phyloP scores from a whole-genome alignment of 1,140 invertebrate genomes.

The Formica selysi region DNA sequence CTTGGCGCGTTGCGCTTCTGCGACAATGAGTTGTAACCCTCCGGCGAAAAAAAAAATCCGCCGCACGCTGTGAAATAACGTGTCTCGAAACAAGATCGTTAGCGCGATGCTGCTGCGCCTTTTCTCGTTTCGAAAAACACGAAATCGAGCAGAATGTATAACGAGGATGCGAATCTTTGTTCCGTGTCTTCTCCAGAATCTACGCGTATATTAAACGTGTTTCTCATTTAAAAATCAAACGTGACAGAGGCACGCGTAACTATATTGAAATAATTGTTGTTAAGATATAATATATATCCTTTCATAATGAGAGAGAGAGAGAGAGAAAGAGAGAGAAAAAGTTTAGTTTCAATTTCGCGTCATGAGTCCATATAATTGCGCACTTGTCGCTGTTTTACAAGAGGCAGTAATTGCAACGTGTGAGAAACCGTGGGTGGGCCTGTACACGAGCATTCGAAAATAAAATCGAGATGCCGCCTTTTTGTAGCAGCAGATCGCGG shows the following conservation, averaged over 20 bases:
- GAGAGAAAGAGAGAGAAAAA: neutral
- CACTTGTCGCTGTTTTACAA: constrained; percentile 58
- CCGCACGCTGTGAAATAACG: constrained; percentile 20
- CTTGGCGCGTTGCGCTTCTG: constrained; percentile 43
- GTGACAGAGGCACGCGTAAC: no score
- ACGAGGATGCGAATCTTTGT: constrained; percentile 3
- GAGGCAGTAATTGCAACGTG: constrained; percentile 58
- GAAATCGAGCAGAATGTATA: neutral
- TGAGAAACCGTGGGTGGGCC: constrained; percentile 70
- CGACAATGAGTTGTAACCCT: constrained; percentile 26
- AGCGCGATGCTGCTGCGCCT: neutral
- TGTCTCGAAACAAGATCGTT: constrained; percentile 50
- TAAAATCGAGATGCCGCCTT: constrained; percentile 60
- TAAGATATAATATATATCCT: neutral
- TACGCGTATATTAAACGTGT: neutral
- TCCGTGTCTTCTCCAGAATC: neutral
- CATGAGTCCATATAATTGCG: constrained; percentile 43
- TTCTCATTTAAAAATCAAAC: neutral
- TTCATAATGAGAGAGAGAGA: neutral
- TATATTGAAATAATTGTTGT: neutral
- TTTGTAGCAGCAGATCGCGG: constrained; percentile 68
- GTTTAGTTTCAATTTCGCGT: constrained; percentile 59
- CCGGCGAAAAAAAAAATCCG: constrained; percentile 18
- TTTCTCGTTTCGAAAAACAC: neutral
- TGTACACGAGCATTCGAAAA: constrained; percentile 52